Evolutionary conservation across 92 coral and sea anemone genomes (phyloP).

Genomic region (Zoanthus sociatus): DNA sequence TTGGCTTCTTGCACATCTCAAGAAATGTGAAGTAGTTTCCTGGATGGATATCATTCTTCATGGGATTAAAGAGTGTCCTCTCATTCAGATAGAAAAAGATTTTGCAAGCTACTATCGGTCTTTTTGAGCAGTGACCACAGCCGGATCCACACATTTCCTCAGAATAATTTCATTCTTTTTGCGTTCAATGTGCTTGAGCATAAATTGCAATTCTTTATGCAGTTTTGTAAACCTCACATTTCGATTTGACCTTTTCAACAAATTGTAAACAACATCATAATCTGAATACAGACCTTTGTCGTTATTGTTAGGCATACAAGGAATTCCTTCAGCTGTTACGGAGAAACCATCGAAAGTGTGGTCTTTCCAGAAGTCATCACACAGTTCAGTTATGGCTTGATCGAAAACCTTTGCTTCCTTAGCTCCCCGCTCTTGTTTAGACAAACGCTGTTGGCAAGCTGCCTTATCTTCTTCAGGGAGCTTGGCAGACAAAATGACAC

Average conservation of each 20-base stretch:
- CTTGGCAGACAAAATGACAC: slow-evolving; percentile 44
- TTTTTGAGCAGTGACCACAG: slow-evolving; percentile 55
- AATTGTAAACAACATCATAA: slow-evolving; percentile 26
- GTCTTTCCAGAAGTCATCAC: slow-evolving; percentile 55
- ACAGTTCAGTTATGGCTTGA: slow-evolving; percentile 46
- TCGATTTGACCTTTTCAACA: slow-evolving; percentile 48
- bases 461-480: slow-evolving; percentile 45
- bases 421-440: slow-evolving; percentile 22
- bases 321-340: slow-evolving; percentile 21
- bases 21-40: slow-evolving; percentile 64
- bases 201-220: slow-evolving; percentile 41
- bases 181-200: slow-evolving; percentile 56
- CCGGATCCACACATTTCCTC: slow-evolving; percentile 59
- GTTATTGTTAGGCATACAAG: slow-evolving; percentile 23
- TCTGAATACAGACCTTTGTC: slow-evolving; percentile 38
- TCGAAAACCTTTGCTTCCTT: slow-evolving; percentile 51
- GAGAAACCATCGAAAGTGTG: slow-evolving; percentile 44
- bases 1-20: slow-evolving; percentile 56
- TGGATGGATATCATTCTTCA: slow-evolving; percentile 46
- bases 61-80: slow-evolving; percentile 50
- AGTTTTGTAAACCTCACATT: slow-evolving; percentile 25
- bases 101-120: slow-evolving; percentile 56
- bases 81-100: slow-evolving; percentile 35
- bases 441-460: slow-evolving; percentile 47
- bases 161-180: slow-evolving; percentile 62